These are phyloP conservation scores for Coreius guichenoti DNA, from an alignment of 2,797 vertebrate species.

Conservation along the genomic window DNA sequence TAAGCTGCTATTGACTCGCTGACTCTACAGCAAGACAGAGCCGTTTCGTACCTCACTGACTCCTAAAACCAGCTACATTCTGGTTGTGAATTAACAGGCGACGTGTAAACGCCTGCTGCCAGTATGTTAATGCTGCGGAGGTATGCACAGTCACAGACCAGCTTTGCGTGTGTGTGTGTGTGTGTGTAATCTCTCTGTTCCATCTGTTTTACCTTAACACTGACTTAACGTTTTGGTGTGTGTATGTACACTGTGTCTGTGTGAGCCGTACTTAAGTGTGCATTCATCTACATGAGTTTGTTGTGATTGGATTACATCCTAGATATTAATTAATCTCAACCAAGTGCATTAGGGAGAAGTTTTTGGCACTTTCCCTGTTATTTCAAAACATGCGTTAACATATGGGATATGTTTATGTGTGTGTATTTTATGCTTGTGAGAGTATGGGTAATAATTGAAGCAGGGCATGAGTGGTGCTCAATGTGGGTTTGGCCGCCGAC, in stretches of 20 bases:
- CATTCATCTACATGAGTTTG: conserved; percentile 7
- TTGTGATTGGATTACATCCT: neutral
- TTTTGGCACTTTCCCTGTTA: neutral
- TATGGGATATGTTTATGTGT: neutral
- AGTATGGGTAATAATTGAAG: conserved; percentile 5
- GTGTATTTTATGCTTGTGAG: neutral
- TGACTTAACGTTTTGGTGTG: conserved; percentile 14
- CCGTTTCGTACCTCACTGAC: neutral
- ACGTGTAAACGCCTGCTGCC: conserved; percentile 20
- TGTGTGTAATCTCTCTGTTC: conserved; percentile 25
- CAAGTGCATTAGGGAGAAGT: neutral
- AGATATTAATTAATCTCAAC: conserved; percentile 21
- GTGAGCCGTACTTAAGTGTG: neutral
- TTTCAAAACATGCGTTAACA: conserved; percentile 5
- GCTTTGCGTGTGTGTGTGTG: conserved; percentile 1
- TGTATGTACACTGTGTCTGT: conserved; percentile 7
- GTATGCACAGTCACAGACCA: conserved; percentile 46
- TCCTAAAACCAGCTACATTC: conserved; percentile 32
- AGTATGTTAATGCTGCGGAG: conserved; percentile 41
- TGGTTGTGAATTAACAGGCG: conserved; percentile 29
- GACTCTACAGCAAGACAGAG: conserved; percentile 20
- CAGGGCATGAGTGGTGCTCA: neutral
- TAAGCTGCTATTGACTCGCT: conserved; percentile 10
- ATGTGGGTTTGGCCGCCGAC: neutral
- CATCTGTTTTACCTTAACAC: conserved; percentile 44